Base-by-base conservation (phyloP, 2,113 vertebrate species). In the Tauraco erythrolophus region DNA sequence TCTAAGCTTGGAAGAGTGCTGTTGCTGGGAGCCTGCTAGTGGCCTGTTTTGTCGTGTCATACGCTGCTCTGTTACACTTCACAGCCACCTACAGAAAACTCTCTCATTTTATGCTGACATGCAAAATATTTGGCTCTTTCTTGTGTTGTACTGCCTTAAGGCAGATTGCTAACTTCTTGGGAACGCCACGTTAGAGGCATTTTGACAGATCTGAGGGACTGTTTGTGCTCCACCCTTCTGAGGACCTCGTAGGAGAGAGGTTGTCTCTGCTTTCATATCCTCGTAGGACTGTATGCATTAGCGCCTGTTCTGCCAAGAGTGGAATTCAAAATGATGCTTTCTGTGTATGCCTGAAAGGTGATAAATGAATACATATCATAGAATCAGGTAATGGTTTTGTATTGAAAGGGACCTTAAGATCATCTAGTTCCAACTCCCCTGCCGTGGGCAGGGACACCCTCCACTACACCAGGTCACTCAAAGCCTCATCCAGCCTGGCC, bases 81-180 rank as follows among this genome's bases (percentile, higher is more conserved):
- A 65, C 87, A 83, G 75, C 91, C 86, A 60, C 96, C 93, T 79
- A 71, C 89, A 64, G 89, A 83, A 81, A 71, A 68, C 18, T 27
- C 46, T 90, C 53, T 74, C 37, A 4, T 77, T 84, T 93, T 77
- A 46, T 62, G 43, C 68, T 84, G 90, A 75, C 72, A 7, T 45
- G 86, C 35, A 43, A 71, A 94, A 75, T 88, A 68, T 72, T 92
- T 97, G 64, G 56, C 83, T 88, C 92, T 95, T 92, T 92, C 83
- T 94, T 37, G 1, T 31, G 62, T 83, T 83, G 71, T 27, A 18
- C 56, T 41, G 53, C 95, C 89, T 89, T 27, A 33, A 58, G 89
- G 91, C 84, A 79, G 76, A 53, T 66, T 18, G 41, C 39, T 39
- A 19, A 68, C 41, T 83, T 30, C 31, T 58, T 77, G 79, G 77